Evolutionary conservation across 2,797 vertebrate species (phyloP), one percentile per base, ranked within the genome.

Genomic region (Microctenopoma steveboyesi): DNA sequence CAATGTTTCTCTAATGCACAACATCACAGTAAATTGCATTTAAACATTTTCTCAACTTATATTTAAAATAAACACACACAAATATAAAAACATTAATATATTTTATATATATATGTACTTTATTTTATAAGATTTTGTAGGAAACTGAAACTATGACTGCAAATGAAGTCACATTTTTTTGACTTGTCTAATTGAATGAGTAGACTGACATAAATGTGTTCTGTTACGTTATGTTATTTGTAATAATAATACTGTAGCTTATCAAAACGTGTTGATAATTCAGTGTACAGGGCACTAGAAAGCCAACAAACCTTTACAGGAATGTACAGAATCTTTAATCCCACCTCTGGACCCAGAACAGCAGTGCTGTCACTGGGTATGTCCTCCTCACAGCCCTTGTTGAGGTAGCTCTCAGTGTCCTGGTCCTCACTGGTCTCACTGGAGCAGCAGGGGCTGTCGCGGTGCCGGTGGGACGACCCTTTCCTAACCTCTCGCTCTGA

Each of bases 341-440:
- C 67, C 91, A 98, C 97, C 94, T 98, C 97, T 16, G 95, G 95
- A 63, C 97, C 97, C 83, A 98, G 94, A 64, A 98, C 95, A 0
- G 96, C 96, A 0, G 97, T 98, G 92, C 97, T 98, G 84, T 98
- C 97, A 13, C 97, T 98, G 2, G 97, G 97, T 30, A 95, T 95
- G 70, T 99, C 97, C 89, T 98, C 97, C 83, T 98, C 97, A 0
- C 94, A 97, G 66, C 92, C 96, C 90, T 98, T 99, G 86, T 96
- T 96, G 85, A 95, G 94, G 84, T 95, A 97, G 86, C 95, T 96
- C 87, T 96, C 95, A 0, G 95, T 93, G 91, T 98, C 97, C 0
- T 94, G 95, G 37, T 96, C 97, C 0, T 82, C 92, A 58, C 96
- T 99, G 83, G 93, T 96, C 89, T 97, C 95, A 18, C 96, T 98